phyloP scores from a whole-genome alignment of 2,888 invertebrate species.

The Epistrophe eligans region DNA sequence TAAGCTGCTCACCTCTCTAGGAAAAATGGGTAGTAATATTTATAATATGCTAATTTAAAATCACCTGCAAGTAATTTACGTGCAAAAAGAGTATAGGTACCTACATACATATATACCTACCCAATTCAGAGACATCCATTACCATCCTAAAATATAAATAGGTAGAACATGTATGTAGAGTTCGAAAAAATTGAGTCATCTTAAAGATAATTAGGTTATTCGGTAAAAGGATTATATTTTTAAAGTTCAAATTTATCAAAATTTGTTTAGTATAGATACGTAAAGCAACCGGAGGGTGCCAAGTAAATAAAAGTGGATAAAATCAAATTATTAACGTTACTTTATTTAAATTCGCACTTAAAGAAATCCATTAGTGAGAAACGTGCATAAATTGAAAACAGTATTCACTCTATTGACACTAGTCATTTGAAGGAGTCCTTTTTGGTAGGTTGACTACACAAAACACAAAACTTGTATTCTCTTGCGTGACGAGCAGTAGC shows the following conservation, averaged over 20 bases:
- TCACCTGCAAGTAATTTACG: too few species aligned
- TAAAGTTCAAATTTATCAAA: conserved; percentile 1
- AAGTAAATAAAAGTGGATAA: conserved; percentile 63
- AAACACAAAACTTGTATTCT: conserved; percentile 46
- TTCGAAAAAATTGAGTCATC: neutral
- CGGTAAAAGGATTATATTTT: conserved; percentile 34
- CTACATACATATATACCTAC: too few species aligned
- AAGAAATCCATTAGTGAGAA: conserved; percentile 77
- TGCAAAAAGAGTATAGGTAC: too few species aligned
- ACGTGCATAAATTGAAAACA: conserved; percentile 72
- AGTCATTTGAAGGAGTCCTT: conserved; percentile 53
- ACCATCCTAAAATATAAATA: too few species aligned
- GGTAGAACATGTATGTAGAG: too few species aligned
- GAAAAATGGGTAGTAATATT: too few species aligned
- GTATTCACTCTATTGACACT: conserved; percentile 44
- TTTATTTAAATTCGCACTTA: conserved; percentile 76
- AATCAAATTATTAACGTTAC: conserved; percentile 76
- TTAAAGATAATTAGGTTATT: conserved; percentile 17
- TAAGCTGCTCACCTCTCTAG: too few species aligned
- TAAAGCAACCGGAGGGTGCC: conserved; percentile 38
- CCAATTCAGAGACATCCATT: too few species aligned
- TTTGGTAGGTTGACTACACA: conserved; percentile 32
- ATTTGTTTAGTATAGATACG: conserved; percentile 28
- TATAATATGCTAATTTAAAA: too few species aligned
- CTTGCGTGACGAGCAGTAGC: conserved; percentile 52